Evolutionary conservation across 2,113 vertebrate genomes (phyloP).

Genomic region (Amia ocellicauda): DNA sequence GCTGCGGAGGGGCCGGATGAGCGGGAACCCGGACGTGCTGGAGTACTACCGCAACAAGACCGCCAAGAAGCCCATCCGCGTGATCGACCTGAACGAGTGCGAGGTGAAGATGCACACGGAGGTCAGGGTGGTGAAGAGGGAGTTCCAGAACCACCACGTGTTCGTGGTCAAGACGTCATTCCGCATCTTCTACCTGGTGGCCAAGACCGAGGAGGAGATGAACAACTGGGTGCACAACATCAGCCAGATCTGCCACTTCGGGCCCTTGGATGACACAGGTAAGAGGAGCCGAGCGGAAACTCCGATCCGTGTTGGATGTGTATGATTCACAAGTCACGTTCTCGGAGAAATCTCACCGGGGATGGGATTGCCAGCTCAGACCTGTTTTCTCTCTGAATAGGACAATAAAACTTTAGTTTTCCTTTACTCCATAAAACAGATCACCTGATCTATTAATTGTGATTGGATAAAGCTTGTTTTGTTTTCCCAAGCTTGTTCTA

Average conservation of each 20-base stretch:
- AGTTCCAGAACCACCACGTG: constrained; percentile 85
- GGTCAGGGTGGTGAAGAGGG: constrained; percentile 75
- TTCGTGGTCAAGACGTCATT: constrained; percentile 88
- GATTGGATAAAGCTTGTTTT: too few relatives aligned
- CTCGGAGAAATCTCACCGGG: too few relatives aligned
- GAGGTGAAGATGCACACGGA: constrained; percentile 80
- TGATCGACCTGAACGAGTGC: constrained; percentile 89
- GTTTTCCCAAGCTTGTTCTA: too few relatives aligned
- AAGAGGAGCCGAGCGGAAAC: constrained; percentile 14
- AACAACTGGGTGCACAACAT: constrained; percentile 88
- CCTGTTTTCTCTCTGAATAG: too few relatives aligned
- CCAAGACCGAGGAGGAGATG: constrained; percentile 96
- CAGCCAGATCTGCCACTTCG: constrained; percentile 87
- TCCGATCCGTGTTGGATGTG: not conserved
- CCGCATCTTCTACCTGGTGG: constrained; percentile 92
- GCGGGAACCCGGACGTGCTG: constrained; percentile 88
- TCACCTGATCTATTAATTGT: too few relatives aligned
- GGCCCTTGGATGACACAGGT: constrained; percentile 81
- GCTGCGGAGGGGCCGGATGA: constrained; percentile 88
- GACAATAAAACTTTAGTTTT: too few relatives aligned
- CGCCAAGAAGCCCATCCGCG: constrained; percentile 86
- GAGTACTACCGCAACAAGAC: constrained; percentile 91
- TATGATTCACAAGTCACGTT: too few relatives aligned
- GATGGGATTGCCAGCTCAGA: too few relatives aligned
- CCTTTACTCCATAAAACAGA: too few relatives aligned